These are phyloP conservation scores for Eleutherodactylus coqui DNA, from an alignment of 2,797 vertebrate species.

Conservation along the genomic window DNA sequence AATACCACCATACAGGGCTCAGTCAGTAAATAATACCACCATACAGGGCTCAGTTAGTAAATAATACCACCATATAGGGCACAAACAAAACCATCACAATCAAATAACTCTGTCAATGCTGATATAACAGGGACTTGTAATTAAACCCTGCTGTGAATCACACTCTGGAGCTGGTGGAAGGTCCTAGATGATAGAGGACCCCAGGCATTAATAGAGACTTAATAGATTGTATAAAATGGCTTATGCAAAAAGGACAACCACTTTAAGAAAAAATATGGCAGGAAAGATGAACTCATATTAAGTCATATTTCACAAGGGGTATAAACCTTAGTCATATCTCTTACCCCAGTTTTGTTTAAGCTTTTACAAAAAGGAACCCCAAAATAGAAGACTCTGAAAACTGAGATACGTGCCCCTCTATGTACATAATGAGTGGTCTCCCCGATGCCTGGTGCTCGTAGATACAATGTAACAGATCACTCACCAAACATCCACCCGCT, in stretches of 20 bases:
- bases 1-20: not conserved
- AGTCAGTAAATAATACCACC: not conserved
- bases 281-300: not conserved
- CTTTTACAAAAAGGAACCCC: not conserved
- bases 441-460: not conserved
- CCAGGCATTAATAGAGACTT: no score
- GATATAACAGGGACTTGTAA: not conserved
- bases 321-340: not conserved
- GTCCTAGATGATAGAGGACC: no score
- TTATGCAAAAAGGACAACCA: not conserved
- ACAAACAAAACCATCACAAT: no score
- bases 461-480: constrained; percentile 22
- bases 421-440: not conserved
- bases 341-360: not conserved
- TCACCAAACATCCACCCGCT: constrained; percentile 26
- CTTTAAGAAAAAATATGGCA: not conserved
- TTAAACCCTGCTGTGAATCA: not conserved
- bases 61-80: not conserved
- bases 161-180: no score
- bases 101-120: not conserved
- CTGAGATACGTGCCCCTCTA: not conserved
- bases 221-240: not conserved
- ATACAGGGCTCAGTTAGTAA: not conserved
- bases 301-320: not conserved
- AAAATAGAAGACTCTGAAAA: not conserved